Evolutionary conservation across 2,113 vertebrate species (phyloP), one percentile per base, ranked within the genome.

Genomic region (Galeopterus variegatus): DNA sequence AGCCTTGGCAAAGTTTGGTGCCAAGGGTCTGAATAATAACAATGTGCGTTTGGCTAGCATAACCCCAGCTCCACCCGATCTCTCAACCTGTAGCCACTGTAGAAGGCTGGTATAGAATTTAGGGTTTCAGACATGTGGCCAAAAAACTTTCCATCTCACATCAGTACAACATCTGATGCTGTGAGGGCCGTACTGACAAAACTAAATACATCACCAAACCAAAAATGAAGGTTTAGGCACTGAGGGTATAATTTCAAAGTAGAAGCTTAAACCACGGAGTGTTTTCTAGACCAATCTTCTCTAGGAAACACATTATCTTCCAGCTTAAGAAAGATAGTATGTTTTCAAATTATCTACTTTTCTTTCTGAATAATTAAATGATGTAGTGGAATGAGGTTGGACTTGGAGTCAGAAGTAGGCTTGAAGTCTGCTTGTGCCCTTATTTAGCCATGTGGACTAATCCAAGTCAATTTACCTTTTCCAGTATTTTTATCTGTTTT

Each of bases 91-190:
- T 7, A 7, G 50, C 54, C 41, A 23, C 77, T 21, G 1, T 15
- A 45, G 69, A 90, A 92, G 26, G 26, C 86, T 87, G 7, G 52
- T 80, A n/a, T 70, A 88, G 65, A 96, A 93, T 73, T 60, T 67
- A 23, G 60, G 41, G 64, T 86, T 94, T 90, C 21, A 31, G 90
- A 88, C 77, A 41, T 23, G 48, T 80, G 58, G 90, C 84, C 89
- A 79, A 58, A 84, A 81, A 48, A 60, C 45, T 83, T 28, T 73
- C 65, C 50, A 6, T 85, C 45, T 93, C 82, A 45, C 81, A 50
- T 36, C 54, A 50, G n/a, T 72, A n/a, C 60, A 56, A 15, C 81
- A 60, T 83, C 45, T 36, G 64, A 36, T 54, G 28, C 23, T 50
- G 67, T 28, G 3, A 77, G 23, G 58, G n/a, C 31, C 10, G 11